Conservation (phyloP, 2,888 invertebrate genomes). For the Melieria picta region DNA sequence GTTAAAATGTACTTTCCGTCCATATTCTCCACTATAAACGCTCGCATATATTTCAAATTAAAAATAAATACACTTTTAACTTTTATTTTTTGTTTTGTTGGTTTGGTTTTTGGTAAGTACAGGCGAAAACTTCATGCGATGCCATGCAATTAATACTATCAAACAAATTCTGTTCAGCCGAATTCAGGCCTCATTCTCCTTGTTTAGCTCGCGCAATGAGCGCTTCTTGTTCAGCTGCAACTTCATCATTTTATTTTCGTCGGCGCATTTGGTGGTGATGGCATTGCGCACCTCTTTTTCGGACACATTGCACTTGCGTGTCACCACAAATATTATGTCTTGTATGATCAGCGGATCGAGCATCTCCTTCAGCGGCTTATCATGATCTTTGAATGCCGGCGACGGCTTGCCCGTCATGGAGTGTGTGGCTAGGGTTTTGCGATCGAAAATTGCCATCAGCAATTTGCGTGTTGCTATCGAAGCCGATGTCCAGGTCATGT, state of each 20-base stretch:
- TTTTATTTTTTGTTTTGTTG: too few relatives aligned
- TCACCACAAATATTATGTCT: conserved; percentile 71
- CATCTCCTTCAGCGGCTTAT: conserved; percentile 60
- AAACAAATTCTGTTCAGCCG: too few relatives aligned
- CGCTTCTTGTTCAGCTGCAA: conserved; percentile 57
- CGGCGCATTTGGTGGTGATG: conserved; percentile 74
- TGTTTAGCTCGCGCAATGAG: conserved; percentile 42
- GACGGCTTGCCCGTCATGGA: conserved; percentile 72
- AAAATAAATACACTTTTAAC: too few relatives aligned
- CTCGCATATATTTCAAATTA: too few relatives aligned
- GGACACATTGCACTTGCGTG: conserved; percentile 68
- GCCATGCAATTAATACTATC: too few relatives aligned
- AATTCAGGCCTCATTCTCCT: conserved; percentile 47
- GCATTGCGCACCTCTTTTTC: conserved; percentile 71
- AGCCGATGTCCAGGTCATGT: conserved; percentile 69
- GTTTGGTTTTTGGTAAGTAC: too few relatives aligned
- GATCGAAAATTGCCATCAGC: conserved; percentile 69
- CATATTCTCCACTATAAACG: too few relatives aligned
- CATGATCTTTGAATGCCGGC: conserved; percentile 66
- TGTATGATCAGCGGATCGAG: conserved; percentile 69
- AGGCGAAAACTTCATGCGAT: too few relatives aligned
- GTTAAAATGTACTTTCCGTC: too few relatives aligned
- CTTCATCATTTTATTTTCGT: conserved; percentile 72
- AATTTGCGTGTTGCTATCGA: conserved; percentile 71
- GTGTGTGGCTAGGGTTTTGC: conserved; percentile 71